Evolutionary conservation across 2,113 vertebrate species (phyloP).

Genomic region (Elgaria multicarinata): DNA sequence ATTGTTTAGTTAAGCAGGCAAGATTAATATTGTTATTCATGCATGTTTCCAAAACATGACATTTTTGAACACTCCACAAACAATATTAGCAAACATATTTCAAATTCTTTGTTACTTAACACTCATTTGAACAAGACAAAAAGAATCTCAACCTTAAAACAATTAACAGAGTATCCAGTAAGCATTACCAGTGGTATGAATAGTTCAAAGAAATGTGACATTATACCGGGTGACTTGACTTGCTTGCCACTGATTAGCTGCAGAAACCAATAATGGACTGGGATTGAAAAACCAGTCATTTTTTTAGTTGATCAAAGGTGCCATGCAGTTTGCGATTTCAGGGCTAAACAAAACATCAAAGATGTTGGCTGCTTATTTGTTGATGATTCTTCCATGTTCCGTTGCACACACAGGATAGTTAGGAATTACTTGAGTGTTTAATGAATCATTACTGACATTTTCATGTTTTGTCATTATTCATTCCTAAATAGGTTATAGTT

Average conservation of each 20-base stretch:
- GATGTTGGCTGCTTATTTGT: neutral
- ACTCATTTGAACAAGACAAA: slow-evolving; percentile 47
- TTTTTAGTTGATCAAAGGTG: slow-evolving; percentile 8
- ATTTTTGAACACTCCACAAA: slow-evolving; percentile 53
- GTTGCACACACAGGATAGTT: neutral
- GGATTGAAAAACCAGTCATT: slow-evolving; percentile 32
- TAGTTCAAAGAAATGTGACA: slow-evolving; percentile 45
- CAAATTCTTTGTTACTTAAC: slow-evolving; percentile 51
- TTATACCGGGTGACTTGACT: slow-evolving; percentile 20
- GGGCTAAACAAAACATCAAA: neutral
- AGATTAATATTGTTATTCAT: slow-evolving; percentile 65
- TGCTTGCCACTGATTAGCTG: slow-evolving; percentile 55
- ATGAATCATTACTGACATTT: slow-evolving; percentile 2
- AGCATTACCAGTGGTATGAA: slow-evolving; percentile 45
- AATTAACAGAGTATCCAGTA: slow-evolving; percentile 45
- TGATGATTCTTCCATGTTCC: neutral
- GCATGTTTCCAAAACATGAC: slow-evolving; percentile 63
- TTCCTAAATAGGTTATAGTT: neutral
- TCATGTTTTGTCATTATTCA: neutral
- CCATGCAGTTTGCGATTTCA: neutral
- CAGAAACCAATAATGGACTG: slow-evolving; percentile 46
- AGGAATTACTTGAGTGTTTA: slow-evolving; percentile 9
- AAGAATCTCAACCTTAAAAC: neutral
- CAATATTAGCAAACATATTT: slow-evolving; percentile 51
- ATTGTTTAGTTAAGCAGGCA: slow-evolving; percentile 64